Conservation (phyloP, 2,888 invertebrate genomes). For the Strigamia crassipes region DNA sequence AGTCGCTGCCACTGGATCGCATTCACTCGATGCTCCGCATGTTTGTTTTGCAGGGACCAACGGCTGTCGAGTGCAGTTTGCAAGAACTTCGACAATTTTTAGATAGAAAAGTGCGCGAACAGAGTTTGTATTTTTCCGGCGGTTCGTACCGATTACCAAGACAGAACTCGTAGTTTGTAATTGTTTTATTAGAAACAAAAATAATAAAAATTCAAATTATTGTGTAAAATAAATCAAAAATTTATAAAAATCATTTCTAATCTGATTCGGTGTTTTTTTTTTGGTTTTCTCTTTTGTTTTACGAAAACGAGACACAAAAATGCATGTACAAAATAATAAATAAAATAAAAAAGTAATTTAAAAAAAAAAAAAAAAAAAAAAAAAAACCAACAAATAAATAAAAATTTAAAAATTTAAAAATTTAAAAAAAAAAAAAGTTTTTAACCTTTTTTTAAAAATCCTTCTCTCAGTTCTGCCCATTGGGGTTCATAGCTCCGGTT, state of each 20-base stretch:
- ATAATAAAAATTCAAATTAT: neutral
- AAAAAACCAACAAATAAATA: too few relatives aligned
- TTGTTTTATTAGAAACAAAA: slow-evolving; percentile 16
- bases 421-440: too few relatives aligned
- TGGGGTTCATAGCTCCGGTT: slow-evolving; percentile 14
- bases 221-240: slow-evolving; percentile 1
- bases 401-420: neutral
- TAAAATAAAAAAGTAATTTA: too few relatives aligned
- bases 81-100: slow-evolving; percentile 86
- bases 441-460: neutral
- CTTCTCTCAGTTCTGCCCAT: neutral
- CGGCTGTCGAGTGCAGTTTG: slow-evolving; percentile 82
- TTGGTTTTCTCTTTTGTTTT: neutral
- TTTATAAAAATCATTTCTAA: neutral
- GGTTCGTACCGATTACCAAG: slow-evolving; percentile 85
- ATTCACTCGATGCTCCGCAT: slow-evolving; percentile 96
- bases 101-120: slow-evolving; percentile 89
- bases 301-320: neutral
- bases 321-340: neutral
- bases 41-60: slow-evolving; percentile 91
- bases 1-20: slow-evolving; percentile 84
- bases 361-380: too few relatives aligned
- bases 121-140: slow-evolving; percentile 80
- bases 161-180: slow-evolving; percentile 6
- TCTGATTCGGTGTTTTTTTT: neutral